Percentiles rank a stretch among this genome's conserved stretches.
Evolutionary conservation across 2,113 vertebrate species (phyloP).

Genomic region (Tylochromis polylepis): DNA sequence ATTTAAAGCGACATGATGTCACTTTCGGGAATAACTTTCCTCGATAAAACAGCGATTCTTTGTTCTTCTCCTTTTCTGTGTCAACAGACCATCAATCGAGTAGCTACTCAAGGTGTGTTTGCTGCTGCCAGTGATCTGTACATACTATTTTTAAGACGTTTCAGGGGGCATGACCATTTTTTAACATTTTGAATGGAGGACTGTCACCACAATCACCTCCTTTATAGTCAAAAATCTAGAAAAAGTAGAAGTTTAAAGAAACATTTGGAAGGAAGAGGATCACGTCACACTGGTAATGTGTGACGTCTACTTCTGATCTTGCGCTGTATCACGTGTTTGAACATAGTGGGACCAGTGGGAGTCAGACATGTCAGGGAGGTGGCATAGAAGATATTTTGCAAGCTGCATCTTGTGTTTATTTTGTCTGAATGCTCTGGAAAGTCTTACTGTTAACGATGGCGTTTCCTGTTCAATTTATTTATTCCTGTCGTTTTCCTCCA

Average conservation of each 20-base stretch:
- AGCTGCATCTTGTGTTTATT: slow-evolving; percentile 50
- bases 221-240: neutral
- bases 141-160: neutral
- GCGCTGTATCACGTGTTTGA: neutral
- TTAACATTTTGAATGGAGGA: neutral
- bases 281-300: neutral
- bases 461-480: slow-evolving; percentile 60
- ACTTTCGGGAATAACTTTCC: neutral
- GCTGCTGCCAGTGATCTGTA: neutral
- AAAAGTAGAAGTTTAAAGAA: neutral
- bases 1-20: neutral
- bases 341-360: neutral
- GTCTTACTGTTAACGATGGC: slow-evolving; percentile 19
- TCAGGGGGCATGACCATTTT: neutral
- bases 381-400: neutral
- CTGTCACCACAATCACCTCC: neutral
- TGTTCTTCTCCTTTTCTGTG: neutral
- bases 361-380: neutral
- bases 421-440: slow-evolving; percentile 41
- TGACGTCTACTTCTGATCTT: neutral
- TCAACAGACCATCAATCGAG: neutral
- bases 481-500: slow-evolving; percentile 63
- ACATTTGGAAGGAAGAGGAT: neutral
- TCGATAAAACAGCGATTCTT: neutral
- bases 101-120: neutral